Percentiles rank a stretch among this genome's conserved stretches.
Evolutionary conservation across 2,113 vertebrate species (phyloP).

Genomic region (Larimichthys crocea): DNA sequence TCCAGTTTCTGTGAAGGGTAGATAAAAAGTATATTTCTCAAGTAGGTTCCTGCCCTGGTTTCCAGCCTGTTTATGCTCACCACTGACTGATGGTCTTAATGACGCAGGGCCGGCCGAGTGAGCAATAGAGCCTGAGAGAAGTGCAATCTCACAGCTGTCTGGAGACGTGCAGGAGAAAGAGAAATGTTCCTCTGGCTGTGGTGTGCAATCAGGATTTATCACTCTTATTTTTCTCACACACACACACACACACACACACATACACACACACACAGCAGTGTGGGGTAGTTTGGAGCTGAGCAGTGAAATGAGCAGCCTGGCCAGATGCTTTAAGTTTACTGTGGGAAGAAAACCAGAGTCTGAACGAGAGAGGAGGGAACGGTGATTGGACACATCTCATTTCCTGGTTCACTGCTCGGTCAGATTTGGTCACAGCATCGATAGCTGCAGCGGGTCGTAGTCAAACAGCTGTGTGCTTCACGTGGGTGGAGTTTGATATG

Average conservation of each 20-base stretch:
- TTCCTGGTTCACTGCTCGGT: constrained; percentile 55
- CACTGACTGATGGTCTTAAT: constrained; percentile 52
- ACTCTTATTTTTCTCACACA: constrained; percentile 10
- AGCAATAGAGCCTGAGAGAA: constrained; percentile 38
- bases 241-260: constrained; percentile 9
- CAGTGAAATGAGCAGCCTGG: constrained; percentile 41
- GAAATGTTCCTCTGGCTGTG: constrained; percentile 57
- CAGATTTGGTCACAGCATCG: constrained; percentile 21
- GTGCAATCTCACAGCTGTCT: constrained; percentile 71
- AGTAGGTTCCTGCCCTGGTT: constrained; percentile 1
- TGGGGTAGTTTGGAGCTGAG: constrained; percentile 23
- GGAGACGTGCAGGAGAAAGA: constrained; percentile 55
- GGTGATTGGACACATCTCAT: constrained; percentile 31
- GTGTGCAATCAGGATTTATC: constrained; percentile 68
- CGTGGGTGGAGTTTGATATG: neutral
- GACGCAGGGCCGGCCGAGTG: constrained; percentile 13
- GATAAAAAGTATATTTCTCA: constrained; percentile 7
- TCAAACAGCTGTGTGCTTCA: constrained; percentile 3
- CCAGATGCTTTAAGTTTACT: constrained; percentile 49
- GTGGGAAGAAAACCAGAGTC: constrained; percentile 43
- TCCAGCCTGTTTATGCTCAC: constrained; percentile 43
- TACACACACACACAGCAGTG: neutral
- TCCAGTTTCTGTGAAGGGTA: constrained; percentile 13
- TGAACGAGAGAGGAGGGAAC: constrained; percentile 30
- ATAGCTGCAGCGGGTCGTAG: neutral